Percentiles rank a stretch among this genome's conserved stretches.
Evolutionary conservation across 1,140 invertebrate species (phyloP).

Genomic region (Sipha flava): DNA sequence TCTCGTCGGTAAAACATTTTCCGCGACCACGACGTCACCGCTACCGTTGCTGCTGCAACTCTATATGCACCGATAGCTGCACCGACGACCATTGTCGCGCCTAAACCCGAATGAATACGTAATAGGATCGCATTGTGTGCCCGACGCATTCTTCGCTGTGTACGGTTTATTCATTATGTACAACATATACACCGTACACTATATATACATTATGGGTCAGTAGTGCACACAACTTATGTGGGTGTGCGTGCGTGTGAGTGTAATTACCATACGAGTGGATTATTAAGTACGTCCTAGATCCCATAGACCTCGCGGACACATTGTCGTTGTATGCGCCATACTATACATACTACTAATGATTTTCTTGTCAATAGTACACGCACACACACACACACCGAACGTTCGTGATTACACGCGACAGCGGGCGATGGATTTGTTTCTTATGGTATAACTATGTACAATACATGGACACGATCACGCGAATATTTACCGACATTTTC

Average conservation of each 20-base stretch:
- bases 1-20: too few species aligned
- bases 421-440: too few species aligned
- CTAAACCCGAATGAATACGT: constrained; percentile 22
- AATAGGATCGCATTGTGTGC: constrained; percentile 19
- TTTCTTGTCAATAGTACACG: background rate
- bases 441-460: too few species aligned
- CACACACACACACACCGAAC: background rate
- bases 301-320: constrained; percentile 4
- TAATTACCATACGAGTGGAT: constrained; percentile 25
- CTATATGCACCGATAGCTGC: too few species aligned
- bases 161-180: background rate
- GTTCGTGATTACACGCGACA: background rate
- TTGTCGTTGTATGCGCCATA: background rate
- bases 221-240: background rate
- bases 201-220: constrained; percentile 15
- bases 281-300: constrained; percentile 26
- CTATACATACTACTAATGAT: background rate
- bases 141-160: background rate
- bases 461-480: too few species aligned
- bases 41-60: too few species aligned
- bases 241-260: background rate
- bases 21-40: background rate
- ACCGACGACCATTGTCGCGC: background rate
- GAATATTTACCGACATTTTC: too few species aligned
- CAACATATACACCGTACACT: background rate